Evolutionary conservation across 92 coral and sea anemone genomes (phyloP).

Genomic region (Pocillopora grandis): DNA sequence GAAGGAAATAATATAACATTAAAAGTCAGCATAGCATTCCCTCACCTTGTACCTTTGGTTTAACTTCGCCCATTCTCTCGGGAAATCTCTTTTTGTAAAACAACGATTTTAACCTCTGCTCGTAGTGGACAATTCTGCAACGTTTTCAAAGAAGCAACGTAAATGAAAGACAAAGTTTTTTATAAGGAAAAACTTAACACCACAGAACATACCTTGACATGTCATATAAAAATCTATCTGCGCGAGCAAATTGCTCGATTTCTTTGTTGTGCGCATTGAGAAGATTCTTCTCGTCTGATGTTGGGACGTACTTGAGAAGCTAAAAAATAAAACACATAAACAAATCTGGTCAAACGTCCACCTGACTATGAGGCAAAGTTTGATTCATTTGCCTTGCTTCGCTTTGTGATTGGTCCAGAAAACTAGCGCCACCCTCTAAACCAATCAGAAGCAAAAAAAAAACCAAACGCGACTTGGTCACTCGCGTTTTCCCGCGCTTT

Average conservation of each 20-base stretch:
- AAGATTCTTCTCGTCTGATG: slow-evolving; percentile 94
- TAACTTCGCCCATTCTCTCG: slow-evolving; percentile 96
- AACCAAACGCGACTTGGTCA: too few species aligned
- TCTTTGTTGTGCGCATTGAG: slow-evolving; percentile 92
- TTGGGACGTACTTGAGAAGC: slow-evolving; percentile 94
- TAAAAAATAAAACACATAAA: slow-evolving; percentile 25
- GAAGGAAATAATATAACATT: too few species aligned
- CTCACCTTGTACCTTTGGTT: slow-evolving; percentile 96
- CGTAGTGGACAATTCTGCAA: slow-evolving; percentile 92
- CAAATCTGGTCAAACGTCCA: not conserved
- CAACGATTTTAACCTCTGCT: slow-evolving; percentile 89
- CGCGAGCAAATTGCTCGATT: slow-evolving; percentile 90
- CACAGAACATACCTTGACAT: slow-evolving; percentile 78
- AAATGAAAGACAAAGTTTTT: not conserved
- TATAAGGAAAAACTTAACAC: too few species aligned
- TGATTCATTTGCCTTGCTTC: too few species aligned
- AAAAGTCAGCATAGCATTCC: not conserved
- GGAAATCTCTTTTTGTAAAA: slow-evolving; percentile 91
- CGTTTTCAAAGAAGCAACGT: not conserved
- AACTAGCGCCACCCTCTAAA: too few species aligned
- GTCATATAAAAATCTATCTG: slow-evolving; percentile 93
- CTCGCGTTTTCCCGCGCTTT: too few species aligned
- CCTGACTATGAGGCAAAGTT: not conserved
- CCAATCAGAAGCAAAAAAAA: too few species aligned
- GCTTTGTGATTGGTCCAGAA: too few species aligned